A percentile compares a stretch with the other conserved stretches of the same genome.
These are phyloP conservation scores for Anticlea derivata DNA, from an alignment of 2,888 invertebrate species.

Conservation along the genomic window DNA sequence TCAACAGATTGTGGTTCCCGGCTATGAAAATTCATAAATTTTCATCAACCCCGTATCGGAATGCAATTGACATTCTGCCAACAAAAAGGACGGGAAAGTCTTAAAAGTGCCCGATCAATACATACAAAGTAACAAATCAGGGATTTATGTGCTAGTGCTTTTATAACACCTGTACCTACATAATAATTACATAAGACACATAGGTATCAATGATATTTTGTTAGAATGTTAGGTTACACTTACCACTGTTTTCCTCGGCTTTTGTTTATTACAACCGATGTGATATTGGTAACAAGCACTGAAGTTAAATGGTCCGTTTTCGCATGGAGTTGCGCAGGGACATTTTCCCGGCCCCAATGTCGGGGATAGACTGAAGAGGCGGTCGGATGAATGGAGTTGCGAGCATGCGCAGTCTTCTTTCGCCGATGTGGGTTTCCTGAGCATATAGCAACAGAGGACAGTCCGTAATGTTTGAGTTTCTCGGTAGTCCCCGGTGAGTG, in stretches of 20 bases:
- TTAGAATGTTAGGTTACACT: too few species aligned
- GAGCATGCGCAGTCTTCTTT: conserved; percentile 26
- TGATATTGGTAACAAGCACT: conserved; percentile 9
- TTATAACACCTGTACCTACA: neutral
- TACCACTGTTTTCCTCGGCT: conserved; percentile 11
- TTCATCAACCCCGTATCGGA: too few species aligned
- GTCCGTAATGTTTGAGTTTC: too few species aligned
- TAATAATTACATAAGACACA: neutral
- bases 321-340: neutral
- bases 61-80: too few species aligned
- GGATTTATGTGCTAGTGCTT: neutral
- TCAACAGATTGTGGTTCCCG: conserved; percentile 6
- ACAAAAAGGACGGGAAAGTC: neutral
- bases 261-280: neutral
- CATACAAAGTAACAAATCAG: neutral
- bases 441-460: neutral
- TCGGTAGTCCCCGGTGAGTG: too few species aligned
- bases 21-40: neutral
- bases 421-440: neutral
- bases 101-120: conserved; percentile 17
- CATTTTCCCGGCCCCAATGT: conserved; percentile 33
- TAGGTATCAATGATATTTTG: too few species aligned
- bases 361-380: conserved; percentile 47
- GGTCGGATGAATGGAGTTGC: conserved; percentile 24
- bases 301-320: neutral